Evolutionary conservation across 2,113 vertebrate genomes (phyloP).

Genomic region (Ancistrus triradiatus): DNA sequence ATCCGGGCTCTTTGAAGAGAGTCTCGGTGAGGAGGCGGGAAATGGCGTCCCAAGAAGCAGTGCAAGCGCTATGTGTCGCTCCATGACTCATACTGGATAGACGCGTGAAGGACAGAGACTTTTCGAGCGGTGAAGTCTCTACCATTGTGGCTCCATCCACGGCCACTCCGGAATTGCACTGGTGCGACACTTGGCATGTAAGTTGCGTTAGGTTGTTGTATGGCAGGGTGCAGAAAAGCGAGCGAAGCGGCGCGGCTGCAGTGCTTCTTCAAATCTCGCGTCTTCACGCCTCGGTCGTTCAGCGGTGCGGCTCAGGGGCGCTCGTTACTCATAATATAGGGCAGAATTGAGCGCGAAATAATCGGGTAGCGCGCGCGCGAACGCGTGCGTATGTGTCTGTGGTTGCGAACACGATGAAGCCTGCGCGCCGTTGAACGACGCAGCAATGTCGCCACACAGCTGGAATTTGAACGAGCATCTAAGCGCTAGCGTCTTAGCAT

Average conservation of each 20-base stretch:
- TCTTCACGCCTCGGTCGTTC: slow-evolving; percentile 26
- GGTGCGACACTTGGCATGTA: slow-evolving; percentile 35
- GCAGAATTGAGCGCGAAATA: background rate
- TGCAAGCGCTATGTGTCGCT: slow-evolving; percentile 34
- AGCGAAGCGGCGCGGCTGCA: slow-evolving; percentile 23
- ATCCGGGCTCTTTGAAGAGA: slow-evolving; percentile 48
- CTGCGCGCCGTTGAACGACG: slow-evolving; percentile 16
- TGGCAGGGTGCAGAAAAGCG: slow-evolving; percentile 8
- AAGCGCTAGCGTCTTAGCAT: slow-evolving; percentile 36
- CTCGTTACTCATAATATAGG: background rate
- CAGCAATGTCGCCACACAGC: slow-evolving; percentile 40
- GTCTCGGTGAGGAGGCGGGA: slow-evolving; percentile 50
- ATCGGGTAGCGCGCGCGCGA: background rate
- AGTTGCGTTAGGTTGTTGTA: slow-evolving; percentile 15
- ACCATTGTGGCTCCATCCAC: slow-evolving; percentile 19
- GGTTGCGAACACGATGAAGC: background rate
- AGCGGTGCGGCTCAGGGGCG: background rate
- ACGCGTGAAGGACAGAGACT: slow-evolving; percentile 28
- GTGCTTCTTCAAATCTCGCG: slow-evolving; percentile 41
- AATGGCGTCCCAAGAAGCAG: slow-evolving; percentile 50
- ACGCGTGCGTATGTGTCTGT: background rate
- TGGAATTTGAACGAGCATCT: slow-evolving; percentile 28
- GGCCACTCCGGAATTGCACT: slow-evolving; percentile 14
- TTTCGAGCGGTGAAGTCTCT: background rate
- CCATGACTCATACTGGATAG: slow-evolving; percentile 41